Percentiles rank a stretch among this genome's conserved stretches.
phyloP scores from a whole-genome alignment of 2,888 invertebrate species.

The Tinea semifulvella region DNA sequence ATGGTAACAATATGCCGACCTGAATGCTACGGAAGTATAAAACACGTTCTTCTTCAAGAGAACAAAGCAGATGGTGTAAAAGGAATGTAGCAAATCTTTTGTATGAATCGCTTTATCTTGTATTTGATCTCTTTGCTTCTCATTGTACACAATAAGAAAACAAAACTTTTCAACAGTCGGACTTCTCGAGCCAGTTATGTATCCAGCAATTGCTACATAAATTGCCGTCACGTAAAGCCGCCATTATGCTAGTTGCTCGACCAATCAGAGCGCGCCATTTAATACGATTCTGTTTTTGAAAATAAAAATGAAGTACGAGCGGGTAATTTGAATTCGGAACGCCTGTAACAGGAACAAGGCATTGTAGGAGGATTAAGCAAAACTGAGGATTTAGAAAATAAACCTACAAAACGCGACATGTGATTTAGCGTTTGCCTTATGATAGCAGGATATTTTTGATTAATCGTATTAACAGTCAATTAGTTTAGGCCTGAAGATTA shows the following conservation, averaged over 20 bases:
- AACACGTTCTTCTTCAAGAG: no score
- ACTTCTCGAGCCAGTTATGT: constrained; percentile 27
- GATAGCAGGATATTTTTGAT: no score
- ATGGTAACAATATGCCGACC: no score
- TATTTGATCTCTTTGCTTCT: not conserved
- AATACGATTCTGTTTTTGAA: constrained; percentile 55
- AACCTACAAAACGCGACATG: no score
- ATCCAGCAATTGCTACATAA: constrained; percentile 46
- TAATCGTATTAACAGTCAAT: no score
- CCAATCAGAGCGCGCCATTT: constrained; percentile 53
- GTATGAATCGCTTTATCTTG: no score
- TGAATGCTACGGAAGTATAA: no score
- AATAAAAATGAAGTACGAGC: constrained; percentile 32
- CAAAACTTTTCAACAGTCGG: constrained; percentile 1
- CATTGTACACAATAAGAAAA: constrained; percentile 1
- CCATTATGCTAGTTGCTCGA: constrained; percentile 44
- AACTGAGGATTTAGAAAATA: not conserved
- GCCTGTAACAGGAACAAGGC: constrained; percentile 5
- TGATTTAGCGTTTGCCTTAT: no score
- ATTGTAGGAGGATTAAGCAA: not conserved
- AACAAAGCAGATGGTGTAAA: no score
- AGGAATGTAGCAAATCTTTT: no score
- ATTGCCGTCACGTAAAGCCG: constrained; percentile 62
- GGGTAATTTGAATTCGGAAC: constrained; percentile 23
- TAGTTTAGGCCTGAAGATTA: no score